phyloP scores from a whole-genome alignment of 2,888 invertebrate genomes.

The Blastobasis lacticolella region DNA sequence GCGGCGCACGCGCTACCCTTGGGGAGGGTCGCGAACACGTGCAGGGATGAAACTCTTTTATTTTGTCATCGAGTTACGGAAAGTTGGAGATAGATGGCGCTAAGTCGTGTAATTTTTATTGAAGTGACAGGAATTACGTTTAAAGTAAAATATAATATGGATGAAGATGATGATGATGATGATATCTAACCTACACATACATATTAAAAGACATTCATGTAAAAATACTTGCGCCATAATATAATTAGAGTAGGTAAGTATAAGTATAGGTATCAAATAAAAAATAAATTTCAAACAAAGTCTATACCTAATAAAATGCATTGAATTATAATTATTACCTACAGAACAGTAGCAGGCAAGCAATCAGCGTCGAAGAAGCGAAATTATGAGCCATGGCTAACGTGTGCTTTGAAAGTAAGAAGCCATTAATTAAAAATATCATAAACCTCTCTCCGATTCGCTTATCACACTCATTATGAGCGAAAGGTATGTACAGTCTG shows the following conservation, averaged over 20 bases:
- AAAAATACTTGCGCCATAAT: no score
- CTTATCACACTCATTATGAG: constrained; percentile 28
- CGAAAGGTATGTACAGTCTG: neutral
- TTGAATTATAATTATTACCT: constrained; percentile 4
- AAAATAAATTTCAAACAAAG: neutral
- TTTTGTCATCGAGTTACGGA: constrained; percentile 11
- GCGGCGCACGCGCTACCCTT: constrained; percentile 19
- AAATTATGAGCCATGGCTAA: constrained; percentile 1
- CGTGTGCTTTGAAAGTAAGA: constrained; percentile 19
- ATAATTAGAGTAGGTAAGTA: no score
- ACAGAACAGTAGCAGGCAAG: constrained; percentile 30
- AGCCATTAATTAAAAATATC: constrained; percentile 35
- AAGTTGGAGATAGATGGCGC: no score
- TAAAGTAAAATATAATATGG: no score
- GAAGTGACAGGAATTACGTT: no score
- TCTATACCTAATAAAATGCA: neutral
- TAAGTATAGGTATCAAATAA: neutral
- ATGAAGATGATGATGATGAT: no score
- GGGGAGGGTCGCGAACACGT: neutral
- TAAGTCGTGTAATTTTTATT: no score
- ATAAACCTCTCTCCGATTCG: constrained; percentile 23
- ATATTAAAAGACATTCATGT: no score
- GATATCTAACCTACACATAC: no score
- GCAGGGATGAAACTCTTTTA: no score
- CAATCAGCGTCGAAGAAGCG: constrained; percentile 24